phyloP scores from a whole-genome alignment of 1,140 invertebrate genomes.

The Venturia canescens region DNA sequence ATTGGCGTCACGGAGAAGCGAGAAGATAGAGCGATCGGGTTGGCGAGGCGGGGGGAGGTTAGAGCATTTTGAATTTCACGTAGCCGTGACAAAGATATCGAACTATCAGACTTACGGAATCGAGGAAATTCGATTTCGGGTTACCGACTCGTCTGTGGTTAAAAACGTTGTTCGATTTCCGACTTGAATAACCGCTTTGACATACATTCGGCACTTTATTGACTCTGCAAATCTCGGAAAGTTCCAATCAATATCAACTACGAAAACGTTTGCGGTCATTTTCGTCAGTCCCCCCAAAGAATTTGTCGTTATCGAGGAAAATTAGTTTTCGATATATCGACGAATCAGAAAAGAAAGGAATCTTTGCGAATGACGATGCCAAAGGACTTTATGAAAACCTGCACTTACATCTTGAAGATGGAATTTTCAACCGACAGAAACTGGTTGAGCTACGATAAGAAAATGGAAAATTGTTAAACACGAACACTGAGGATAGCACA shows the following conservation, averaged over 20 bases:
- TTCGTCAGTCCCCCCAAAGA: background rate
- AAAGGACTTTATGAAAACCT: background rate
- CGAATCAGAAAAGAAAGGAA: background rate
- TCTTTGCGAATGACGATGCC: background rate
- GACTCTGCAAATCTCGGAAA: background rate
- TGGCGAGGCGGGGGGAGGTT: slow-evolving; percentile 56
- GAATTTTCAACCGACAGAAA: slow-evolving; percentile 5
- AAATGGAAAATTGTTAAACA: slow-evolving; percentile 1
- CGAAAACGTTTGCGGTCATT: background rate
- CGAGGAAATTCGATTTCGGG: slow-evolving; percentile 21
- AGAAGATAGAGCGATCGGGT: background rate
- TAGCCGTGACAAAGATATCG: background rate
- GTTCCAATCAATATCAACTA: background rate
- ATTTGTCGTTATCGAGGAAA: background rate
- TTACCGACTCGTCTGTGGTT: background rate
- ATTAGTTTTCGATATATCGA: background rate
- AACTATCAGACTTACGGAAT: background rate
- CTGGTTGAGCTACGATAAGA: background rate
- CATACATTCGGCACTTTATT: background rate
- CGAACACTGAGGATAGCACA: background rate
- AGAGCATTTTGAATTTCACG: slow-evolving; percentile 57
- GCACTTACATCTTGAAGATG: background rate
- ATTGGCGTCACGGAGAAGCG: slow-evolving; percentile 61
- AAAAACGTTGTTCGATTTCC: slow-evolving; percentile 23
- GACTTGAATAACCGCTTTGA: background rate